Percentiles rank a stretch among this genome's conserved stretches.
These are phyloP conservation scores for Zhengitettix transpicula DNA, from an alignment of 2,888 invertebrate genomes.

Conservation along the genomic window DNA sequence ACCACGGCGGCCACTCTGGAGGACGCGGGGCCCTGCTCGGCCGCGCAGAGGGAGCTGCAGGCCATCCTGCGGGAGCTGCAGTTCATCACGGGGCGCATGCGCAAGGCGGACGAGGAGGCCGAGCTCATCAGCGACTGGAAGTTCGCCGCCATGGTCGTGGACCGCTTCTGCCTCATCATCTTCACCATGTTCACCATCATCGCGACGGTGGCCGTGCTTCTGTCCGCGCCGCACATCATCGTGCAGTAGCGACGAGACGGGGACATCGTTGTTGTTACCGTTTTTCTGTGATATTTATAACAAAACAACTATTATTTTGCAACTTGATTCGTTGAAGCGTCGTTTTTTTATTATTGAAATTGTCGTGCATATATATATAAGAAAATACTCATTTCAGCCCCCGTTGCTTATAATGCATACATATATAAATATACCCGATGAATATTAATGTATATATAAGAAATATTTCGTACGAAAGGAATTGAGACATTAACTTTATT, in stretches of 20 bases:
- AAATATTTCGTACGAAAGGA: constrained; percentile 6
- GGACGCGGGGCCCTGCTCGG: constrained; percentile 26
- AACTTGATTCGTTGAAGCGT: too few relatives aligned
- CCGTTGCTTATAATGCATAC: too few relatives aligned
- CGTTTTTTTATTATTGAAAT: too few relatives aligned
- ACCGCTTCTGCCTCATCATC: constrained; percentile 88
- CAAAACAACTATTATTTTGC: too few relatives aligned
- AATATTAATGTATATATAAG: too few relatives aligned
- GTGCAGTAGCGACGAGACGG: constrained; percentile 47
- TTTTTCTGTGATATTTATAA: too few relatives aligned
- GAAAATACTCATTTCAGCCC: too few relatives aligned
- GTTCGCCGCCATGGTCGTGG: constrained; percentile 96
- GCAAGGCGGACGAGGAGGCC: constrained; percentile 83
- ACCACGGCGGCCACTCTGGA: constrained; percentile 55
- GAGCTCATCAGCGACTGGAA: constrained; percentile 94
- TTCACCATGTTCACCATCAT: constrained; percentile 89
- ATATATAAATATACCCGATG: too few relatives aligned
- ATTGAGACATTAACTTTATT: constrained; percentile 3
- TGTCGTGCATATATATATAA: too few relatives aligned
- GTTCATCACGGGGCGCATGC: constrained; percentile 87
- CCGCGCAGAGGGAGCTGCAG: constrained; percentile 72
- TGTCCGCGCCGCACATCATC: constrained; percentile 87
- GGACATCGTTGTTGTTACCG: too few relatives aligned
- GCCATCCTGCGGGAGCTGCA: constrained; percentile 83
- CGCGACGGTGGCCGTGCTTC: constrained; percentile 78